These are phyloP conservation scores for Thereva unica DNA, from an alignment of 2,888 invertebrate genomes.

Conservation along the genomic window DNA sequence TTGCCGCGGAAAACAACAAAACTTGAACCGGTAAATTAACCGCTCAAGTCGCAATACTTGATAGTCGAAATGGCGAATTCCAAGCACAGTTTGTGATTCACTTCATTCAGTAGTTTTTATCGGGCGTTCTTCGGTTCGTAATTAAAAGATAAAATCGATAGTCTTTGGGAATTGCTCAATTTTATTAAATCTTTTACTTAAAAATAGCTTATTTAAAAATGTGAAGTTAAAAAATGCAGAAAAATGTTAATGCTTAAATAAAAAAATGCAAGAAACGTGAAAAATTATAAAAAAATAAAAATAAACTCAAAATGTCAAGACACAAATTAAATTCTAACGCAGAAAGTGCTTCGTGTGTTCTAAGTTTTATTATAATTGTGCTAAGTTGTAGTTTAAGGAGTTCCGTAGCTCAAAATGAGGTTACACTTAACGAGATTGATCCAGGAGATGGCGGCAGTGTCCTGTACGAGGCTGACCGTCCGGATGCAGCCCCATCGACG, in stretches of 20 bases:
- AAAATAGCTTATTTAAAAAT: too few relatives aligned
- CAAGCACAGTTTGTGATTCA: slow-evolving; percentile 13
- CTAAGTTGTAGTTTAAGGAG: neutral
- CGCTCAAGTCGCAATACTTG: neutral
- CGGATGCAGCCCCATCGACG: slow-evolving; percentile 6
- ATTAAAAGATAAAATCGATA: too few relatives aligned
- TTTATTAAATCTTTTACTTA: too few relatives aligned
- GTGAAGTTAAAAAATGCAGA: too few relatives aligned
- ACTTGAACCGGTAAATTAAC: neutral
- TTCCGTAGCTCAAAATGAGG: slow-evolving; percentile 26
- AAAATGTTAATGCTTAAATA: too few relatives aligned
- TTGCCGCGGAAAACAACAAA: slow-evolving; percentile 15
- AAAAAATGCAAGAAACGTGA: too few relatives aligned
- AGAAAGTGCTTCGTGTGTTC: too few relatives aligned
- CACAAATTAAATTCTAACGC: too few relatives aligned
- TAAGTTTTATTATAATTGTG: slow-evolving; percentile 12
- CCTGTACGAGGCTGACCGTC: slow-evolving; percentile 3
- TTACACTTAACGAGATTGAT: slow-evolving; percentile 39
- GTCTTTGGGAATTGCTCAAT: too few relatives aligned
- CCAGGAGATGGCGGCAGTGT: slow-evolving; percentile 20
- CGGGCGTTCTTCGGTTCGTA: neutral
- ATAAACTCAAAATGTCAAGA: too few relatives aligned
- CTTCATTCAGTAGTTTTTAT: slow-evolving; percentile 13
- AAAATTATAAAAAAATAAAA: too few relatives aligned
- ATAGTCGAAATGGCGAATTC: slow-evolving; percentile 12